Evolutionary conservation across 2,113 vertebrate species (phyloP), one percentile per base, ranked within the genome.

Genomic region (Microcebus murinus): DNA sequence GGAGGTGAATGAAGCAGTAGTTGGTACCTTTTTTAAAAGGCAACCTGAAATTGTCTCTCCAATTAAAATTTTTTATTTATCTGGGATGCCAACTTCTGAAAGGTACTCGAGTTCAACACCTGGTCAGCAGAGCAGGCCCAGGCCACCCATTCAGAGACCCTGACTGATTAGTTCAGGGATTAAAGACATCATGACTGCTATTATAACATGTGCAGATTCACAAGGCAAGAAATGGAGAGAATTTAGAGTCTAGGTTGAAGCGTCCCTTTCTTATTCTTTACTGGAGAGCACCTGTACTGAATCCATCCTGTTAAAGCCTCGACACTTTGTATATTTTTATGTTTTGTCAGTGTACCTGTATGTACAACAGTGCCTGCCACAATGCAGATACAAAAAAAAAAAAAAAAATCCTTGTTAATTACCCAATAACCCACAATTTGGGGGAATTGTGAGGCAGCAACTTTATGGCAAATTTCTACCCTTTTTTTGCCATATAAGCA

Each of bases 171-270:
- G 17, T 73, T 68, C 34, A 65, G 48, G 31, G n/a, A 45, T 14
- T 29, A 34, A 36, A 34, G 18, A 11, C 0, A 0, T 17, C 1
- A 6, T 2, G 17, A 50, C 12, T 48, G 48, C 4, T 20, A 48
- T 14, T 52, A 88, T 25, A 31, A 6, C 21, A 84, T 3, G 34
- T 81, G 29, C 13, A 81, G 77, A 85, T 71, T 85, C 84, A 15
- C 14, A 59, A 71, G 27, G 27, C 39, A 45, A 63, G 20, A 70
- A n/a, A n/a, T 42, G 1, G 77, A 76, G 15, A 57, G 8, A 8
- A 65, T 31, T 45, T 55, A 61, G 65, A 84, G 73, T 57, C 55
- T 13, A 17, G n/a, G 27, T 34, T 27, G 39, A 87, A 50, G 57
- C 59, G 57, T 71, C 11, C 27, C 21, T 45, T 94, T 87, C 82